Evolutionary conservation across 2,888 invertebrate species (phyloP).

Genomic region (Pristionchus japonicus): DNA sequence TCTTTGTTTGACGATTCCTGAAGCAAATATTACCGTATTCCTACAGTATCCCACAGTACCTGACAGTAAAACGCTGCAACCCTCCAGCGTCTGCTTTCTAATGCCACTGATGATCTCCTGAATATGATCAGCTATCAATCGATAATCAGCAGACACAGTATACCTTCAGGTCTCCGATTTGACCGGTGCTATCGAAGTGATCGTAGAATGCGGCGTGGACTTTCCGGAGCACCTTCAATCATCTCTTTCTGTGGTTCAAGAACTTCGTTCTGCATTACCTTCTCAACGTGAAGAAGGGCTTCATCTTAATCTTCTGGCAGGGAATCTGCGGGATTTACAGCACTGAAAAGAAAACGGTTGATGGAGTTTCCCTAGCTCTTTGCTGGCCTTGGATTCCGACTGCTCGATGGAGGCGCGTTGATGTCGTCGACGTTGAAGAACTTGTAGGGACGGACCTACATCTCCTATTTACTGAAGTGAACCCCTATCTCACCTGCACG

Average conservation of each 20-base stretch:
- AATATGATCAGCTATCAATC: conserved; percentile 8
- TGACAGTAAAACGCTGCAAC: conserved; percentile 65
- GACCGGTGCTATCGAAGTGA: conserved; percentile 80
- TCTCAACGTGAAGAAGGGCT: conserved; percentile 28
- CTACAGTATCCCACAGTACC: conserved; percentile 46
- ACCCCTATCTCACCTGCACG: conserved; percentile 82
- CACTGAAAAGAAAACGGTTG: too few species aligned
- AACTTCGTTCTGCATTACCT: too few species aligned
- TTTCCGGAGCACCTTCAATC: conserved; percentile 63
- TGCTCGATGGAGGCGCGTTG: conserved; percentile 84
- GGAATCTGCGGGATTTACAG: background rate
- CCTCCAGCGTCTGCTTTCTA: conserved; percentile 60
- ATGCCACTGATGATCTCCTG: conserved; percentile 61
- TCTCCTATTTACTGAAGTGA: too few species aligned
- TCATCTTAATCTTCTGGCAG: conserved; percentile 3
- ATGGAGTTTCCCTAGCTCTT: too few species aligned
- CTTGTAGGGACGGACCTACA: conserved; percentile 79
- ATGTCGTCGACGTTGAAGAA: conserved; percentile 86
- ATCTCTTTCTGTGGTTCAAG: too few species aligned
- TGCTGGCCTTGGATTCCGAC: too few species aligned
- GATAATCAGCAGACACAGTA: background rate
- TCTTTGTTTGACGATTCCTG: conserved; percentile 56
- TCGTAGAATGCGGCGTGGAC: conserved; percentile 87
- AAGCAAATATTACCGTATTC: too few species aligned
- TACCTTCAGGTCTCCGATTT: conserved; percentile 62